Evolutionary conservation across 2,113 vertebrate genomes (phyloP).

Genomic region (Mormyrus lacerda): DNA sequence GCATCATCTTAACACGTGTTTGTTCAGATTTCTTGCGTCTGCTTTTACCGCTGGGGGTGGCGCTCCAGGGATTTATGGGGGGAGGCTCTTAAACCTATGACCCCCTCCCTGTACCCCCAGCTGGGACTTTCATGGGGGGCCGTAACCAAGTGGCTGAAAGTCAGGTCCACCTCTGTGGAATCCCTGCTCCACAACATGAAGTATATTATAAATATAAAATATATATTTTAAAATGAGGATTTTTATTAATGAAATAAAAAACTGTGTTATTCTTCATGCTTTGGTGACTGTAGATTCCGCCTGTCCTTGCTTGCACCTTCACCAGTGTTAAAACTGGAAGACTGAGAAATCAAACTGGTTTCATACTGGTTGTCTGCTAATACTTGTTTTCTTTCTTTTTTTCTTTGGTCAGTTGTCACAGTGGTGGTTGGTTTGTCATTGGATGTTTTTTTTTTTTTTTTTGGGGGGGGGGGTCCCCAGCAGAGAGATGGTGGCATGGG

Average conservation of each 20-base stretch:
- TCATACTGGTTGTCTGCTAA: conserved; percentile 70
- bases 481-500: too few species aligned
- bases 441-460: conserved; percentile 54
- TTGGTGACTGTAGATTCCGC: conserved; percentile 79
- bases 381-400: conserved; percentile 78
- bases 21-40: conserved; percentile 57
- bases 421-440: conserved; percentile 70
- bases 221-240: conserved; percentile 66
- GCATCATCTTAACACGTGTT: conserved; percentile 68
- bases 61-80: conserved; percentile 2
- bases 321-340: conserved; percentile 73
- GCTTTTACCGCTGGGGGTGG: conserved; percentile 77
- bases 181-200: conserved; percentile 67
- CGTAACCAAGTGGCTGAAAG: conserved; percentile 10
- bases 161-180: conserved; percentile 16
- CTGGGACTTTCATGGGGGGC: background rate
- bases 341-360: conserved; percentile 73
- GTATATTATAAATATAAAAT: conserved; percentile 46
- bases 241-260: conserved; percentile 63
- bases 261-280: conserved; percentile 66
- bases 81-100: conserved; percentile 5
- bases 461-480: background rate
- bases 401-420: conserved; percentile 65
- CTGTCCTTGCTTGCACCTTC: conserved; percentile 73
- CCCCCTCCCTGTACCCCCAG: background rate